Base-by-base conservation (phyloP, 2,888 invertebrate species). In the Blastobasis lacticolella region DNA sequence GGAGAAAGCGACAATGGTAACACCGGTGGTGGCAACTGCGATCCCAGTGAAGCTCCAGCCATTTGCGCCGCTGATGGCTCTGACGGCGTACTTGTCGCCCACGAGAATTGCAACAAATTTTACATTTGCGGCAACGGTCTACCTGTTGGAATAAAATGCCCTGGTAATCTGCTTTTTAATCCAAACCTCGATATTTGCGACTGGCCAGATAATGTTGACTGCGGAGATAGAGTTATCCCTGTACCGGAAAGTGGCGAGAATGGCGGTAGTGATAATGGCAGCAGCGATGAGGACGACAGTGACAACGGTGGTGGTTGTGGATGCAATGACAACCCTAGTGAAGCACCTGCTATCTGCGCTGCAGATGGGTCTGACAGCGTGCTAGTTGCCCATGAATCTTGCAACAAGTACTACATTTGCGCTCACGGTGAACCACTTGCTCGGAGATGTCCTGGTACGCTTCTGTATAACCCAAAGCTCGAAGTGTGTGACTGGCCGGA, bases 381-480 rank as follows among this genome's bases (percentile, higher is more conserved):
- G 4, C 54, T 71, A 2, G 58, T 75, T 1, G 73, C 71, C 36
- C 70, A 76, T 38, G 69, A 73, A 54, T 63, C 66, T 49, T 76
- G 77, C 51, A 68, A 69, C 42, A 53, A 66, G 50, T 75, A 64
- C 47, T 76, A 75, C 51, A 64, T 62, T 49, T 79, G 78, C 40
- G 40, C 10, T 8, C n/a, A 62, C 37, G 67, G 73, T 6, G n/a
- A 45, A 8, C 69, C 73, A 4, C 57, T 73, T 0, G 48, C 62
- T 0, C 4, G 62, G 5, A 46, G 4, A 5, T 78, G 78, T 45
- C 61, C 64, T 2, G 51, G 49, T 4, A 53, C 50, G 10, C 62
- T 75, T 6, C 49, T 70, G 6, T 78, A 62, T 54, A 71, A 76
- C 51, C 64, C 69, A 0, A 37, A 50, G 0, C 60, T 40, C 0